phyloP scores from a whole-genome alignment of 2,797 vertebrate genomes.

The Lepilemur ruficaudatus region DNA sequence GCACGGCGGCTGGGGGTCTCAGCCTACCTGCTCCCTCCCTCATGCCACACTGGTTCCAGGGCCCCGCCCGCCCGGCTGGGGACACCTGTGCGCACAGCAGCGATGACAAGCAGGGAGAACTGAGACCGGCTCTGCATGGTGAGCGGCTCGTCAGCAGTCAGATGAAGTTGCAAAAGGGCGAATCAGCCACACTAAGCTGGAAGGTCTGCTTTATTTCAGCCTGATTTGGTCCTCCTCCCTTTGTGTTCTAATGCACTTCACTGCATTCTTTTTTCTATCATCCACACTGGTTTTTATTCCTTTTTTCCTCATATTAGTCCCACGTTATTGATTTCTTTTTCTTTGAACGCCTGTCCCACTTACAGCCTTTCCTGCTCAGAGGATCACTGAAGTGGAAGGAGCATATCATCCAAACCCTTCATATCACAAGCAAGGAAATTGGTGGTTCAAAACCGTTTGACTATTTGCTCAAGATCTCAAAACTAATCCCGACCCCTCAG shows the following conservation, averaged over 20 bases:
- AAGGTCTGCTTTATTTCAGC: not conserved
- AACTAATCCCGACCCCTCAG: not conserved
- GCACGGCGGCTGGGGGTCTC: too few species aligned
- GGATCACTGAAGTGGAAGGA: not conserved
- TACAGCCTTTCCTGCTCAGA: not conserved
- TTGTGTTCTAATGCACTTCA: not conserved
- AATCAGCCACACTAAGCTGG: not conserved
- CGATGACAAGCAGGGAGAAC: not conserved
- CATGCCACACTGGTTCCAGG: not conserved
- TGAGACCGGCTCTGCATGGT: not conserved
- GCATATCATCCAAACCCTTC: not conserved
- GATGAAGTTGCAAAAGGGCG: rapidly evolving
- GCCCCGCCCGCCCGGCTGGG: too few species aligned
- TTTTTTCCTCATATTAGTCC: not conserved
- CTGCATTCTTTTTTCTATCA: not conserved
- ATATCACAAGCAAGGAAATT: not conserved
- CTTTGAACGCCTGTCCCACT: not conserved
- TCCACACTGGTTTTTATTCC: not conserved
- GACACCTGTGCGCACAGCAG: not conserved
- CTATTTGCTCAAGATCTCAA: not conserved
- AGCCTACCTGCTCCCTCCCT: too few species aligned
- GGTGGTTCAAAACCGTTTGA: too few species aligned
- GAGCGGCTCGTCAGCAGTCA: not conserved
- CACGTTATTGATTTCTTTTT: not conserved
- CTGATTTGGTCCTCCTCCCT: not conserved